phyloP scores from a whole-genome alignment of 2,888 invertebrate genomes.

The Hofmannophila pseudospretella region DNA sequence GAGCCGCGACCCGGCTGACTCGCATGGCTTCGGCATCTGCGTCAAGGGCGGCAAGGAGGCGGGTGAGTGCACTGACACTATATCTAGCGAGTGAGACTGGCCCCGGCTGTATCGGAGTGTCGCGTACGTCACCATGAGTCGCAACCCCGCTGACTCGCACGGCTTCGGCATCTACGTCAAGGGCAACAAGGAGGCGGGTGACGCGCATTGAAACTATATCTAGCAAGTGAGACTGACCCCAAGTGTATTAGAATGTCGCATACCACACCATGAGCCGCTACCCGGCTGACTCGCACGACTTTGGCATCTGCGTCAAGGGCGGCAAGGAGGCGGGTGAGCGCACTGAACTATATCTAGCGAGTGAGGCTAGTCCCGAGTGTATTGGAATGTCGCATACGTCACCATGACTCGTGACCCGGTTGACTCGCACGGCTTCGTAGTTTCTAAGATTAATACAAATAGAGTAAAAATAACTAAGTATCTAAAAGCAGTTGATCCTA shows the following conservation, averaged over 20 bases:
- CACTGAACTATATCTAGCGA: constrained; percentile 29
- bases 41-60: constrained; percentile 95
- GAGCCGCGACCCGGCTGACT: constrained; percentile 88
- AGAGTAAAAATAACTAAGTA: no score
- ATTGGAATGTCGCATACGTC: constrained; percentile 88
- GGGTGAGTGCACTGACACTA: constrained; percentile 70
- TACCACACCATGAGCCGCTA: constrained; percentile 91
- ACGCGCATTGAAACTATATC: constrained; percentile 18
- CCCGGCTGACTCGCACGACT: constrained; percentile 89
- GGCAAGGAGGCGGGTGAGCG: constrained; percentile 90
- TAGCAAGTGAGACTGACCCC: constrained; percentile 74
- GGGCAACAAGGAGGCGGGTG: constrained; percentile 93
- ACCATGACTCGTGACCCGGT: constrained; percentile 91
- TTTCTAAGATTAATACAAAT: no score
- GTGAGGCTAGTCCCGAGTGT: constrained; percentile 78
- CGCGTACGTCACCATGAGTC: constrained; percentile 90
- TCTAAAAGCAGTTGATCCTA: no score
- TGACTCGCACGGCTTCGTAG: constrained; percentile 90
- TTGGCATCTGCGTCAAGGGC: constrained; percentile 94
- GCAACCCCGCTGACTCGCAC: constrained; percentile 88
- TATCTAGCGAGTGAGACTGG: constrained; percentile 68
- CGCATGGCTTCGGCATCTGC: constrained; percentile 93
- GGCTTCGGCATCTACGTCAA: constrained; percentile 95
- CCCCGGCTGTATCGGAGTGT: constrained; percentile 85
- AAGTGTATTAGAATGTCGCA: constrained; percentile 86